Base-by-base conservation (phyloP, 2,797 vertebrate species). In the Pseudomugil gertrudae region DNA sequence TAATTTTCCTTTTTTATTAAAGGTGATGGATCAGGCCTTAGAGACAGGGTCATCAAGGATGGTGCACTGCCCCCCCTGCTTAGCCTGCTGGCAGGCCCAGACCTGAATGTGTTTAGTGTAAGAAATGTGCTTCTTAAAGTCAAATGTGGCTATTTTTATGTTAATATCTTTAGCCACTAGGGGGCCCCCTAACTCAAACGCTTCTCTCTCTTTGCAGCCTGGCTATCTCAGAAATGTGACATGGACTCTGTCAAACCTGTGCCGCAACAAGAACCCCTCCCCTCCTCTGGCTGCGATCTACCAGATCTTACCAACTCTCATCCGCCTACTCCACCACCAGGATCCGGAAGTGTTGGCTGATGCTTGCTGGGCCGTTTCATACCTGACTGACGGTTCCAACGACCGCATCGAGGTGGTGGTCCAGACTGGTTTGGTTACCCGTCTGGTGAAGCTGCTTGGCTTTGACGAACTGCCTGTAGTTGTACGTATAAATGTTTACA, bases 201-300 rank as follows among this genome's bases (percentile, higher is more conserved):
- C 27, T 24, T 1, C 26, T 29, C 36, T 38, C 3, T 57, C 21
- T 63, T 26, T 72, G 8, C 78, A 99, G 98, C 89, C 95, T 33
- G 94, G 96, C 15, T 99, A 97, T 73, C 87, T 99, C 58, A 95
- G 96, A 47, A 99, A 99, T 11, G 83, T 99, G 43, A 98, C 98
- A 0, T 99, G 98, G 98, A 99, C 97, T 0, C 78, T 99, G 77
- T 99, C 98, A 1, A 99, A 99, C 92, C 92, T 99, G 56, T 99
- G 98, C 79, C 97, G 97, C 52, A 99, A 99, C 75, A 99, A 99
- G 92, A 98, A 97, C 83, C 98, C 98, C 0, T 95, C 96, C 0
- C 97, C 98, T 0, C 96, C 97, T 0, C 70, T 98, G 15, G 84
- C 88, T 0, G 96, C 98, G 0, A 87, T 99, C 60, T 91, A 94